Conservation (phyloP, 2,888 invertebrate genomes). For the Drosophila merina region DNA sequence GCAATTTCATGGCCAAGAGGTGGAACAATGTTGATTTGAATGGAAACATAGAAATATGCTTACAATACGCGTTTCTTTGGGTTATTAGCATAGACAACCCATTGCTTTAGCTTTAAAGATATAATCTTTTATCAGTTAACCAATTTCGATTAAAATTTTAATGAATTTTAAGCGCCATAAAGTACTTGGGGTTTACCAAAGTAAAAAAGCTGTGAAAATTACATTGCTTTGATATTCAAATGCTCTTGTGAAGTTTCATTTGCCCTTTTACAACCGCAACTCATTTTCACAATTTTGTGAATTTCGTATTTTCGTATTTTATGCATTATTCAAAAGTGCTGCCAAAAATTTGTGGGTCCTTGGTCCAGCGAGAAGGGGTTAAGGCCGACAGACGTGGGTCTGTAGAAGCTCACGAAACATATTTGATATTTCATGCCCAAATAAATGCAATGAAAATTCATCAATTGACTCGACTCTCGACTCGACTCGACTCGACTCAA, state of each 20-base stretch:
- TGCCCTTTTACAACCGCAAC: conserved; percentile 54
- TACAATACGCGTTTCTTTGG: not conserved
- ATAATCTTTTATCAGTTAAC: conserved; percentile 14
- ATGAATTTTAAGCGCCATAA: conserved; percentile 32
- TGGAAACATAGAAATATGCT: not conserved
- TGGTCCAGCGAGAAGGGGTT: conserved; percentile 57
- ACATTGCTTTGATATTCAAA: conserved; percentile 78
- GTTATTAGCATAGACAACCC: not conserved
- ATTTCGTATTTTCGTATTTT: conserved; percentile 55
- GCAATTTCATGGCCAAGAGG: conserved; percentile 79
- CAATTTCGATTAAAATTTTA: conserved; percentile 46
- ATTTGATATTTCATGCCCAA: conserved; percentile 70
- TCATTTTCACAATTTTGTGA: conserved; percentile 61
- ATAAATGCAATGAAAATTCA: conserved; percentile 75
- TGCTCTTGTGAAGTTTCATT: conserved; percentile 59
- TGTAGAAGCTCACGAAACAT: conserved; percentile 41
- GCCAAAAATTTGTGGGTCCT: conserved; percentile 30
- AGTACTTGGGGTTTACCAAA: conserved; percentile 5
- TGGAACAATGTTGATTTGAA: conserved; percentile 49
- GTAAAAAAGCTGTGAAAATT: conserved; percentile 19
- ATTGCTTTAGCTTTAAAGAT: not conserved
- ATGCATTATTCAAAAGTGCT: conserved; percentile 74
- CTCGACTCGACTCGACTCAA: conserved; percentile 24
- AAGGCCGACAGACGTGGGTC: conserved; percentile 25
- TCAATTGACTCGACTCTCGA: conserved; percentile 68